These are phyloP conservation scores for Meles meles DNA, from an alignment of 2,113 vertebrate genomes.

Conservation along the genomic window DNA sequence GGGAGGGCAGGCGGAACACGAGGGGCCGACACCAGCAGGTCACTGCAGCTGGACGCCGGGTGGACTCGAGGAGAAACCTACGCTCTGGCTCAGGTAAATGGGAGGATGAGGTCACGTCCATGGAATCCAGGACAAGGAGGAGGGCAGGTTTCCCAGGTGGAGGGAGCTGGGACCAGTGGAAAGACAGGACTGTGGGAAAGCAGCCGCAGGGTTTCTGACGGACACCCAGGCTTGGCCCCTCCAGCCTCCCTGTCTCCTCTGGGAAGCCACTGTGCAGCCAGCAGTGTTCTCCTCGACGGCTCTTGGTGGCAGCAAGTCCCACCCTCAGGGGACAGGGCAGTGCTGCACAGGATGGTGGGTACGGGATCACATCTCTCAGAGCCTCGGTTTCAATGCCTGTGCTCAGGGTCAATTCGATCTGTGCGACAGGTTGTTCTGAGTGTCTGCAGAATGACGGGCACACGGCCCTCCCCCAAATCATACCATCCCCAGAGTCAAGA, in stretches of 20 bases:
- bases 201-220: rapidly evolving
- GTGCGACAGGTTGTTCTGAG: rapidly evolving
- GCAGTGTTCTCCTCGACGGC: rapidly evolving
- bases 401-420: rapidly evolving
- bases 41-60: rapidly evolving
- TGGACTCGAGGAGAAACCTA: neutral
- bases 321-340: neutral
- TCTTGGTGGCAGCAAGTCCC: neutral
- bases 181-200: neutral
- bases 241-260: neutral
- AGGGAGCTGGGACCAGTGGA: neutral
- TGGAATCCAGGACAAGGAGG: neutral
- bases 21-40: neutral
- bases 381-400: neutral
- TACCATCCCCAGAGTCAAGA: neutral
- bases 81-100: neutral
- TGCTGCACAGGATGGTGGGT: too few species aligned
- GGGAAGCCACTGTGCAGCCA: neutral
- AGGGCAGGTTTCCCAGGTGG: rapidly evolving
- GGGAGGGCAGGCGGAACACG: rapidly evolving
- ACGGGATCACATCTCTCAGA: too few species aligned
- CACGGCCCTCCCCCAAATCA: neutral
- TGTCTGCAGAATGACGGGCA: rapidly evolving
- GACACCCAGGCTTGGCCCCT: rapidly evolving
- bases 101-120: rapidly evolving